Conservation (phyloP, 1,140 invertebrate genomes). For the Patella vulgata region DNA sequence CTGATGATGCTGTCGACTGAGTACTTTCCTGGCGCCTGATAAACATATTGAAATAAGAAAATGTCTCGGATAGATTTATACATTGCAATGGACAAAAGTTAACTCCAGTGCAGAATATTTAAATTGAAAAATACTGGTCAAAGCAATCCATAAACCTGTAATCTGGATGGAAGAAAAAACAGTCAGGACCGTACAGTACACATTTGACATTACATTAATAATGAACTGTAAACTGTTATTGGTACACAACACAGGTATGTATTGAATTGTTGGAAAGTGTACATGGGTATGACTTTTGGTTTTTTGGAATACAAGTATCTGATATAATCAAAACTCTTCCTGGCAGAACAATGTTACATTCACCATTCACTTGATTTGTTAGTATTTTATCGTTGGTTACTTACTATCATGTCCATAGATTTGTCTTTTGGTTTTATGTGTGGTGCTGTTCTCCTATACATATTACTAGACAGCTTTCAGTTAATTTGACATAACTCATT, state of each 20-base stretch:
- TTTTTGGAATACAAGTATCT: too few relatives aligned
- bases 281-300: too few relatives aligned
- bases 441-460: too few relatives aligned
- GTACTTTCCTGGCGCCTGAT: slow-evolving; percentile 30
- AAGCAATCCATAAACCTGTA: slow-evolving; percentile 4
- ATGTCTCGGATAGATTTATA: neutral
- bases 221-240: too few relatives aligned
- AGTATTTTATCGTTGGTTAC: too few relatives aligned
- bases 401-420: too few relatives aligned
- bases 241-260: too few relatives aligned
- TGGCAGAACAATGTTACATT: neutral
- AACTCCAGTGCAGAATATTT: neutral
- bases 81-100: neutral
- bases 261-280: too few relatives aligned
- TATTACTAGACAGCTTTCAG: too few relatives aligned
- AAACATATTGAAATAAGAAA: neutral
- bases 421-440: too few relatives aligned
- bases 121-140: slow-evolving; percentile 1
- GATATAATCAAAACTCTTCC: neutral
- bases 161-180: neutral
- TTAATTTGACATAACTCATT: too few relatives aligned
- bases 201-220: neutral
- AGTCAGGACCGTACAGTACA: neutral
- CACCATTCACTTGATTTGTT: neutral
- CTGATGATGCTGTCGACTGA: slow-evolving; percentile 30